A percentile compares a stretch with the other conserved stretches of the same genome.
These are phyloP conservation scores for Carabus problematicus DNA, from an alignment of 2,888 invertebrate genomes.

Conservation along the genomic window DNA sequence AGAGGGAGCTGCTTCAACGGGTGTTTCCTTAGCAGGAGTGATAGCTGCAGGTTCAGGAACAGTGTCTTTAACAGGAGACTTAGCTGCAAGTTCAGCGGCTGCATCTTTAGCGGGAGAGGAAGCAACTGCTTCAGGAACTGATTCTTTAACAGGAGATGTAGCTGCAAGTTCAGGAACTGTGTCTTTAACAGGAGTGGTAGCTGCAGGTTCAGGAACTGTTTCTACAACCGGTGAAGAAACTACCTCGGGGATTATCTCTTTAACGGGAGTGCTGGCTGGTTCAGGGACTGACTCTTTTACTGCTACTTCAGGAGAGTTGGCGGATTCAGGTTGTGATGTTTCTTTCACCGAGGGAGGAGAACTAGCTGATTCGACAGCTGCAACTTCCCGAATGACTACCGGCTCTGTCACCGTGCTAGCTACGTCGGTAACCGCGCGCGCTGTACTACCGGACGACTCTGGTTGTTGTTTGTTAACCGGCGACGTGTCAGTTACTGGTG, in stretches of 20 bases:
- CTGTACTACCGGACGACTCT: slow-evolving; percentile 23
- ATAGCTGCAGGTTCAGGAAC: slow-evolving; percentile 15
- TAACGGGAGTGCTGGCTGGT: not conserved
- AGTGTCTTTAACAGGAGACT: slow-evolving; percentile 3
- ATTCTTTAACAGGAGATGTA: slow-evolving; percentile 34
- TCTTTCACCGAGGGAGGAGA: slow-evolving; percentile 8
- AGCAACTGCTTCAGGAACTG: slow-evolving; percentile 16
- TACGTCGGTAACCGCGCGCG: slow-evolving; percentile 8
- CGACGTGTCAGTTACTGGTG: slow-evolving; percentile 15
- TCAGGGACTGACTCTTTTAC: slow-evolving; percentile 17
- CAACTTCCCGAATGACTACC: not conserved
- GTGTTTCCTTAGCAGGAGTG: slow-evolving; percentile 34
- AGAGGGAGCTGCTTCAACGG: slow-evolving; percentile 20
- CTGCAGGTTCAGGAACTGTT: slow-evolving; percentile 15
- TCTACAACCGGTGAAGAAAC: slow-evolving; percentile 19
- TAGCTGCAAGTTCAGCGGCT: slow-evolving; percentile 11
- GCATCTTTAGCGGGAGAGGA: slow-evolving; percentile 24
- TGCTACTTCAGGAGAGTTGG: slow-evolving; percentile 25
- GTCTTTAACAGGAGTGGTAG: slow-evolving; percentile 4
- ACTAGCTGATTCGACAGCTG: slow-evolving; percentile 12
- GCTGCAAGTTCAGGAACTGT: slow-evolving; percentile 10
- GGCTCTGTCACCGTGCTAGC: not conserved
- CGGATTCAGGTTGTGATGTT: slow-evolving; percentile 10
- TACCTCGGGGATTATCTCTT: slow-evolving; percentile 34
- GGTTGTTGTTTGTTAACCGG: no score